Percentiles rank a stretch among this genome's conserved stretches.
These are phyloP conservation scores for Anthonomus grandis DNA, from an alignment of 1,140 invertebrate genomes.

Conservation along the genomic window DNA sequence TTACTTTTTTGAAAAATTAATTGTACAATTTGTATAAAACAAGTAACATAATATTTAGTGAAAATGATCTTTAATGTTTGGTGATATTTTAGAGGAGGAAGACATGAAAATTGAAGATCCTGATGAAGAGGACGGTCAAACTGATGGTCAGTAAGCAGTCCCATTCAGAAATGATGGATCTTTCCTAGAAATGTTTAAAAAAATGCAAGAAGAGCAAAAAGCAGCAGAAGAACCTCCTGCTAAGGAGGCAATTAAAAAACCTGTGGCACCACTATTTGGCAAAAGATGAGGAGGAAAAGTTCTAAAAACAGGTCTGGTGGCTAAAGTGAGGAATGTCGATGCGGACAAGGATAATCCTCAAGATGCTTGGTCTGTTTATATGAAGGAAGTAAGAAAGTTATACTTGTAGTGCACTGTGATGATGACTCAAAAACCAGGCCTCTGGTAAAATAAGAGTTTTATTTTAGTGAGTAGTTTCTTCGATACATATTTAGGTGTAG, in stretches of 20 bases:
- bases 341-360: constrained; percentile 66
- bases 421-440: constrained; percentile 88
- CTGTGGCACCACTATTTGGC: constrained; percentile 65
- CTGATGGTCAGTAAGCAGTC: constrained; percentile 52
- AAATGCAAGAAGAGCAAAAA: constrained; percentile 67
- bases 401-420: constrained; percentile 86
- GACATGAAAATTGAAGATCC: constrained; percentile 41
- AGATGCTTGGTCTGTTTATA: constrained; percentile 89
- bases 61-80: too few relatives aligned
- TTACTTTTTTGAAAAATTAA: too few relatives aligned
- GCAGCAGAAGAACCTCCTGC: constrained; percentile 31
- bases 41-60: too few relatives aligned
- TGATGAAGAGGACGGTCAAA: constrained; percentile 31
- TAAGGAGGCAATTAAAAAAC: constrained; percentile 43
- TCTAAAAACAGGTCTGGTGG: constrained; percentile 84
- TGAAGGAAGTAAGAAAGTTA: constrained; percentile 90
- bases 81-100: constrained; percentile 19
- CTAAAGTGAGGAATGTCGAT: constrained; percentile 70
- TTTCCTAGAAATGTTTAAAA: constrained; percentile 86
- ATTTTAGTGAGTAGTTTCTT: too few relatives aligned
- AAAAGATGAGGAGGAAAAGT: constrained; percentile 82
- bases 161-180: constrained; percentile 82
- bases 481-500: too few relatives aligned
- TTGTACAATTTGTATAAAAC: too few relatives aligned
- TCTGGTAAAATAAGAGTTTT: constrained; percentile 84